Evolutionary conservation across 2,113 vertebrate genomes (phyloP), one percentile per base, ranked within the genome.

Genomic region (Tympanuchus pallidicinctus): DNA sequence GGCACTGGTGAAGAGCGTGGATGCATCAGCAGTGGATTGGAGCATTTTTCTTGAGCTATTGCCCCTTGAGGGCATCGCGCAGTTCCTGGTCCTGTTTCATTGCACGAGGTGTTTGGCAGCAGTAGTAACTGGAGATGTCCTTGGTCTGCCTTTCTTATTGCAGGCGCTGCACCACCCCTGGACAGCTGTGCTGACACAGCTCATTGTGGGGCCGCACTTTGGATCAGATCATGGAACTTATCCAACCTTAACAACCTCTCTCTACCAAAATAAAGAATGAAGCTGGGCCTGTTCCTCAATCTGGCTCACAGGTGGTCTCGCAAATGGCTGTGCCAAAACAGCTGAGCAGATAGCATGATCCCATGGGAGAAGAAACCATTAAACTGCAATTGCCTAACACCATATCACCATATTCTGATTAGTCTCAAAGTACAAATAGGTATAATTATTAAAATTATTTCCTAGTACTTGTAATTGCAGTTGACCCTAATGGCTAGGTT

Each of bases 401-500:
- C 10, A 3, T 79, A 25, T 85, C 56, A 47, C 47, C 8, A 5
- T 79, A 22, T 85, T 93, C 79, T 79, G 52, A 47, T 17, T 80
- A 64, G 54, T 73, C 36, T 76, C 67, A 16, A 63, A 85, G 45
- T 64, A 65, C 34, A 91, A 89, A 82, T 34, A 91, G 60, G 73
- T 86, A 56, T 27, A 69, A 81, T 65, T 86, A 52, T 64, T 87
- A 54, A 12, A 84, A 86, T 73, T 88, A 77, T 94, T 92, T 92
- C 89, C 69, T 76, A 92, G 38, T 74, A 52, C 56, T 82, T 81
- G 38, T 36, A 67, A 73, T 13, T 94, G 22, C 40, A 47, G 20
- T 74, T 91, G 64, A 56, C 54, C 42, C 66, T 47, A 86, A 25
- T 25, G 45, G 32, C 72, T 60, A 52, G 6, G n/a, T 57, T 83